Base-by-base conservation (phyloP, 1,140 invertebrate genomes). In the Heliothis subflexa region DNA sequence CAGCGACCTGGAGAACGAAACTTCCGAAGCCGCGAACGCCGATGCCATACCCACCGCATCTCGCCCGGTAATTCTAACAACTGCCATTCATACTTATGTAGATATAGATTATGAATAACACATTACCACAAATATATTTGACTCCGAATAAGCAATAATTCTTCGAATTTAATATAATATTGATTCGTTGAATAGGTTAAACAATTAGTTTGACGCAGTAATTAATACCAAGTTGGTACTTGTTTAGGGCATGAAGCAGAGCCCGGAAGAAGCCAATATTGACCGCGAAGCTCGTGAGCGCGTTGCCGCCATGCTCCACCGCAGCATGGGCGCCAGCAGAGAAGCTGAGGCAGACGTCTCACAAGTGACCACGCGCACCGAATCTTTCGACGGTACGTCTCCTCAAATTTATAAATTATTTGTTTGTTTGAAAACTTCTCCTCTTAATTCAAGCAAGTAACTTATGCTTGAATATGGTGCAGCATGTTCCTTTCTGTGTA, bases 201-300 rank as follows among this genome's bases (percentile, higher is more conserved):
- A 25, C 21, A 25, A 25, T 25, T 25, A 1, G 21, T 40, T 7
- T 40, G 5, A 40, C 9, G 9, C 33, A 33, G 33, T 40, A 9
- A 9, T 9, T 9, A 40, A 40, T 40, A 7, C 9, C 5, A 33
- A 40, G 0, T 25, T 50, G 13, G 3, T n/a, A 52, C n/a, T 16
- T 52, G 50, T 72, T 61, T 14, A 83, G 81, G 77, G 76, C n/a
- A 14, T 57, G 18, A 78, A 83, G 33, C 78, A 83, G 50, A 82
- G 62, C 45, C 82, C 84, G 9, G 91, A 93, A 21, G 90, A 92
- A 12, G 18, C 80, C 14, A 84, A 81, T 18, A 89, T 89, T n/a
- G 90, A 92, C 71, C 71, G 83, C 0, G 89, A 91, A 16, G 92
- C 90, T 1, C 84, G 88, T 10, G 91, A 93, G 55, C 80, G 92